Evolutionary conservation across 2,113 vertebrate species (phyloP).

Genomic region (Ctenodactylus gundi): DNA sequence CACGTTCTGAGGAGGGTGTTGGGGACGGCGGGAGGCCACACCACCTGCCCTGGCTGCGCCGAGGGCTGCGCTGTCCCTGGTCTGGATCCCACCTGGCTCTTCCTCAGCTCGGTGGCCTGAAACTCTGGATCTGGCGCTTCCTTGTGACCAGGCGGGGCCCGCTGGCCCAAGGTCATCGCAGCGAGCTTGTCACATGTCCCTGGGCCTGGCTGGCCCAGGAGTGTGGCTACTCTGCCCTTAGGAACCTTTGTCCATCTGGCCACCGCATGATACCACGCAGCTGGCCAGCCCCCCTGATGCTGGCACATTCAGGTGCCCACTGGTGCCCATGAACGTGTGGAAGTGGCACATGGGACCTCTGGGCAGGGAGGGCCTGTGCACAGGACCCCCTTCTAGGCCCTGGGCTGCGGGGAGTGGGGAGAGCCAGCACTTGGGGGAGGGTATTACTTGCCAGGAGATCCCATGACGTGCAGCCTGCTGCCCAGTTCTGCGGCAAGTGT

Average conservation of each 20-base stretch:
- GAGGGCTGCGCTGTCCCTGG: neutral
- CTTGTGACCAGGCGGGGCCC: neutral
- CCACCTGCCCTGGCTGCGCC: neutral
- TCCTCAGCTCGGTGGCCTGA: rapidly evolving
- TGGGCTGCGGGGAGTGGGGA: conserved; percentile 52
- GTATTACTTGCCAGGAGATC: no score
- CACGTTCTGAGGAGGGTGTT: neutral
- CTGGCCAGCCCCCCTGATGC: conserved; percentile 39
- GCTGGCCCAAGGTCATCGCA: neutral
- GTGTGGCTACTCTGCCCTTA: neutral
- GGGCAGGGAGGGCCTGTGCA: conserved; percentile 58
- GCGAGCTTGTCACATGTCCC: neutral
- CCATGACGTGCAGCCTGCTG: conserved; percentile 2
- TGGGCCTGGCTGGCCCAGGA: neutral
- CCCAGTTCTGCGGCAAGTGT: conserved; percentile 8
- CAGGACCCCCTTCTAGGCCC: conserved; percentile 41
- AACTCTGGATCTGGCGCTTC: neutral
- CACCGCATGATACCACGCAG: neutral
- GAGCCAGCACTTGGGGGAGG: conserved; percentile 21
- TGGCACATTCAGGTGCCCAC: neutral
- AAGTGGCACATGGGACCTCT: no score
- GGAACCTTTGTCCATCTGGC: conserved; percentile 34
- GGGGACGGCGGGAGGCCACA: rapidly evolving
- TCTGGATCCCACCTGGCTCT: rapidly evolving
- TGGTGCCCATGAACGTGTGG: no score